Conservation (phyloP, 2,113 vertebrate species). For the Lagopus leucura region DNA sequence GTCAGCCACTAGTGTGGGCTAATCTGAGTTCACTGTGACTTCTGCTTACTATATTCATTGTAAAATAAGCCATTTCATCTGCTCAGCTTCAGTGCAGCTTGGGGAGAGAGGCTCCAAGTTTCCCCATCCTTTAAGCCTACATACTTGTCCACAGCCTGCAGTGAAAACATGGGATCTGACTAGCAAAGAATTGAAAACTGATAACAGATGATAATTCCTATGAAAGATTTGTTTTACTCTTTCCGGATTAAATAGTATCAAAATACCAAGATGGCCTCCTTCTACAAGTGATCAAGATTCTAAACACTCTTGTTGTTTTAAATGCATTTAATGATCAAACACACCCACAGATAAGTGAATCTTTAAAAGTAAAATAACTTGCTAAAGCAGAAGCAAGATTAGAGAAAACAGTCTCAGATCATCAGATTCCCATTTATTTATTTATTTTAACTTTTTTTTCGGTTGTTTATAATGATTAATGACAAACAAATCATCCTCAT, state of each 20-base stretch:
- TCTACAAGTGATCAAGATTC: not conserved
- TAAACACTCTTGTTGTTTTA: not conserved
- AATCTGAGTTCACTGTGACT: not conserved
- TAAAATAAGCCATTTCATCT: rapidly evolving
- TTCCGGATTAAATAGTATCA: not conserved
- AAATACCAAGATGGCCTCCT: not conserved
- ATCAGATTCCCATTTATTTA: not conserved
- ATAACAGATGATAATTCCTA: not conserved
- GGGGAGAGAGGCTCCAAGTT: not conserved
- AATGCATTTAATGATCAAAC: not conserved
- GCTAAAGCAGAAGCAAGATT: not conserved
- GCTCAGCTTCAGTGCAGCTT: not conserved
- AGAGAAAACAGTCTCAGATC: not conserved
- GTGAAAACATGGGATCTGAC: rapidly evolving
- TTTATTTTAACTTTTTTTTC: not conserved
- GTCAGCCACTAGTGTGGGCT: not conserved
- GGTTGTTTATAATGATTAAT: not conserved
- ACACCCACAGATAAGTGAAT: not conserved
- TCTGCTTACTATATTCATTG: not conserved
- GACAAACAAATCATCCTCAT: not conserved
- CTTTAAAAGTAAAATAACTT: not conserved
- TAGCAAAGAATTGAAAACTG: not conserved
- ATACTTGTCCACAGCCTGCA: not conserved
- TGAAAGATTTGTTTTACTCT: not conserved
- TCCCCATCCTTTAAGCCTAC: not conserved